Evolutionary conservation across 2,797 vertebrate genomes (phyloP).

Genomic region (Melanotaenia parkinsoni): DNA sequence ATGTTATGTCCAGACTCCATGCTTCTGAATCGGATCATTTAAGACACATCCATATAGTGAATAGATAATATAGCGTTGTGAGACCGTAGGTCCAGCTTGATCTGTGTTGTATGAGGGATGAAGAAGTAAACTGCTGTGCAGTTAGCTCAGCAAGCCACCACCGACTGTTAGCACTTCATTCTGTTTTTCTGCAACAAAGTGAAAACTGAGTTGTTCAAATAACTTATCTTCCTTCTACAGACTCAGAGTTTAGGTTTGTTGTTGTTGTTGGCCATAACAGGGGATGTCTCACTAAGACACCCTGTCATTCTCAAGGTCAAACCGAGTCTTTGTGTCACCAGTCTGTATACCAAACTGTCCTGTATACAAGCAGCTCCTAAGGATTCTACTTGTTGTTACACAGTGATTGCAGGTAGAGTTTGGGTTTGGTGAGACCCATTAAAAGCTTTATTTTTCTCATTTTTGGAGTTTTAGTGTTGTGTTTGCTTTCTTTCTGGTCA

Average conservation of each 20-base stretch:
- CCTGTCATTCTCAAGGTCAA: conserved; percentile 45
- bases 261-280: conserved; percentile 5
- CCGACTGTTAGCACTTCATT: conserved; percentile 14
- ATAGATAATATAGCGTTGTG: no score
- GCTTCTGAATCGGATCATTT: background rate
- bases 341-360: background rate
- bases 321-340: background rate
- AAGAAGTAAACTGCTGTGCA: conserved; percentile 7
- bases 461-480: background rate
- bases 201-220: conserved; percentile 26
- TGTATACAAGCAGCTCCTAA: conserved; percentile 8
- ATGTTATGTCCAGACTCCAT: background rate
- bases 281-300: conserved; percentile 16
- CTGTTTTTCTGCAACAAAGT: conserved; percentile 14
- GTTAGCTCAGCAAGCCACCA: conserved; percentile 2
- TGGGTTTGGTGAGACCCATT: background rate
- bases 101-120: conserved; percentile 5
- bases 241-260: conserved; percentile 1
- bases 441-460: background rate
- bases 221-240: conserved; percentile 4
- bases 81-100: background rate
- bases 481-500: conserved; percentile 4
- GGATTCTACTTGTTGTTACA: background rate
- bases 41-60: no score
- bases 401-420: conserved; percentile 1